Percentiles rank a stretch among this genome's conserved stretches.
Evolutionary conservation across 2,888 invertebrate genomes (phyloP).

Genomic region (Caenorhabditis imperialis): DNA sequence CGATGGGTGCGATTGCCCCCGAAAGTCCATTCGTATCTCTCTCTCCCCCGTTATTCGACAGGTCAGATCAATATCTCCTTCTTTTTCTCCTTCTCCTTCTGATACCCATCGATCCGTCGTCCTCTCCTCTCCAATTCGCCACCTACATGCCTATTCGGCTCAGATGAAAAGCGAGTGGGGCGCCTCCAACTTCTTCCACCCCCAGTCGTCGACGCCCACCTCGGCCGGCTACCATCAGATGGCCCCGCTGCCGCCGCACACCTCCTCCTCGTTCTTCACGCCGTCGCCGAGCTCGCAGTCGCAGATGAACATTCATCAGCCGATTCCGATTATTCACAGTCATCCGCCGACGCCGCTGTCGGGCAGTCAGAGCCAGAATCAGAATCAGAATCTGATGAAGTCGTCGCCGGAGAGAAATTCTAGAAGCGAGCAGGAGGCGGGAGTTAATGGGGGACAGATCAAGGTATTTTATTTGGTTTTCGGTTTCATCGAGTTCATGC

Average conservation of each 20-base stretch:
- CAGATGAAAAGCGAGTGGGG: constrained; percentile 46
- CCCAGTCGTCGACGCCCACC: constrained; percentile 14
- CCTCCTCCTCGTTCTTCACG: constrained; percentile 21
- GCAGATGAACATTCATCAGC: constrained; percentile 14
- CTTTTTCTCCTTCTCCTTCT: constrained; percentile 6
- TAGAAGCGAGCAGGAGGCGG: constrained; percentile 24
- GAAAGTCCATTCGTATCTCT: no score
- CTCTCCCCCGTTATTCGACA: no score
- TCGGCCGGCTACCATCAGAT: constrained; percentile 21
- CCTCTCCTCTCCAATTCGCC: neutral
- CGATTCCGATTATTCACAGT: constrained; percentile 23
- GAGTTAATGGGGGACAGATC: constrained; percentile 5
- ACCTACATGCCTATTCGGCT: neutral
- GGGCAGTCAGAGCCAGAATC: no score
- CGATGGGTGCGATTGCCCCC: no score
- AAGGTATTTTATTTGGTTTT: constrained; percentile 22
- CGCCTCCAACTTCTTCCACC: constrained; percentile 25
- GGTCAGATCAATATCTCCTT: neutral
- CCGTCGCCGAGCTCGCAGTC: neutral
- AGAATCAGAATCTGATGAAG: neutral
- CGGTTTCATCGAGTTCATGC: constrained; percentile 2
- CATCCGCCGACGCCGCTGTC: neutral
- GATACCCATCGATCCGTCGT: constrained; percentile 6
- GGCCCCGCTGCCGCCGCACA: constrained; percentile 14
- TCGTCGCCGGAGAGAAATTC: constrained; percentile 11